A percentile compares a stretch with the other conserved stretches of the same genome.
Evolutionary conservation across 2,113 vertebrate species (phyloP).

Genomic region (Calidris pygmaea): DNA sequence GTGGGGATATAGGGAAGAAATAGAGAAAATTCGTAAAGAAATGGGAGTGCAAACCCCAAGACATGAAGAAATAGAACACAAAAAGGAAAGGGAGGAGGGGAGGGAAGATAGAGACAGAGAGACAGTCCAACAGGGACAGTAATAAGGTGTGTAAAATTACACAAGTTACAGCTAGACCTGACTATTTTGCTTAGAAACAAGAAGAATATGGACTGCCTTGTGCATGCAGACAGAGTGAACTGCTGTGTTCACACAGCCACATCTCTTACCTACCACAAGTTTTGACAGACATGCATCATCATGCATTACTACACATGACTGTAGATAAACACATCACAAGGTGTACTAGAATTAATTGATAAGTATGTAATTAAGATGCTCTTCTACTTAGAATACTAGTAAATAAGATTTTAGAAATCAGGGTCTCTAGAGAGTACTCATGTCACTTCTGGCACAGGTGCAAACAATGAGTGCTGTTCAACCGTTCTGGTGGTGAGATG

Average conservation of each 20-base stretch:
- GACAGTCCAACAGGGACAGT: not conserved
- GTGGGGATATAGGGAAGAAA: not conserved
- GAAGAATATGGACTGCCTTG: not conserved
- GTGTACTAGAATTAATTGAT: not conserved
- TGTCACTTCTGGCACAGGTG: not conserved
- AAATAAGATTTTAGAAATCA: not conserved
- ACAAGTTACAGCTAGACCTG: not conserved
- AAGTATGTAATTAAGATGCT: not conserved
- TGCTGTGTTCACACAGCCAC: not conserved
- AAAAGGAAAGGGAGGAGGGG: not conserved
- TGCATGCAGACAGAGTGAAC: too few relatives aligned
- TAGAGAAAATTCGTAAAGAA: not conserved
- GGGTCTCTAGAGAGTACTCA: not conserved
- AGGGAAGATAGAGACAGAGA: not conserved
- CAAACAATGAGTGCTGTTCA: not conserved
- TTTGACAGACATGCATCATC: not conserved
- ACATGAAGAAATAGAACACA: not conserved
- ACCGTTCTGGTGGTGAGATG: fast-evolving
- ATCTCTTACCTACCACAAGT: not conserved
- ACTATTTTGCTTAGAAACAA: not conserved
- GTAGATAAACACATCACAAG: not conserved
- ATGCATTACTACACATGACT: not conserved
- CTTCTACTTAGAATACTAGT: not conserved
- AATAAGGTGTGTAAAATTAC: not conserved
- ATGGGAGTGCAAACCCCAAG: not conserved